Evolutionary conservation across 2,888 invertebrate species (phyloP), one percentile per base, ranked within the genome.

Genomic region (Geotrupes spiniger): DNA sequence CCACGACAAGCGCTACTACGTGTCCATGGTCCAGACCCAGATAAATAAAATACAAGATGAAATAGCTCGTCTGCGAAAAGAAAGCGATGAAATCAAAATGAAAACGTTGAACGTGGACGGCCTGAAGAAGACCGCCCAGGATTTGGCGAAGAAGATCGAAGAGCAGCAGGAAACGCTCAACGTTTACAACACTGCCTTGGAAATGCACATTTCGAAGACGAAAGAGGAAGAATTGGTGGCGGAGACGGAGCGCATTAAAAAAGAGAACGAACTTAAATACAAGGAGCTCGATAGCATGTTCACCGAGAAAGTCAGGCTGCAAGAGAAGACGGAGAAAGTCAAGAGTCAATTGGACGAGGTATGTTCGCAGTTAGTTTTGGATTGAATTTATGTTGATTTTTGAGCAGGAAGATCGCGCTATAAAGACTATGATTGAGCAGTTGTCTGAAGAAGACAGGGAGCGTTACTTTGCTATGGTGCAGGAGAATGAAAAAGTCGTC

Each of bases 241-340:
- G 4, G 59, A 55, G 49, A 58, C 54, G 1, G 53, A 51, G 2
- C 53, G 55, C 9, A 44, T 59, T 38, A 59, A 55, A 31, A 50
- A 51, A 40, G 41, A 51, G 5, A 59, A 59, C 36, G 57, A 59
- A 11, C 42, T 52, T 28, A 42, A 56, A 33, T 38, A 61, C 33
- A 57, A 56, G 28, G 60, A 62, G 40, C 48, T 64, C 31, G 64
- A 64, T 46, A 54, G 48, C 38, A 51, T 62, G 14, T 61, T 60
- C 41, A 58, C 53, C 31, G 51, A 59, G 36, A 63, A 63, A 46
- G 38, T 62, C 5, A 44, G 54, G 16, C 54, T 61, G 8, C 63
- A 63, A 46, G 63, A 63, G 38, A 56, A 57, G 29, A 53, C 59
- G 31, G 43, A 40, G 14, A 50, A 56, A n/a, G 38, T 63, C 16